Base-by-base conservation (phyloP, 1,140 invertebrate species). In the Cataglyphis hispanica region DNA sequence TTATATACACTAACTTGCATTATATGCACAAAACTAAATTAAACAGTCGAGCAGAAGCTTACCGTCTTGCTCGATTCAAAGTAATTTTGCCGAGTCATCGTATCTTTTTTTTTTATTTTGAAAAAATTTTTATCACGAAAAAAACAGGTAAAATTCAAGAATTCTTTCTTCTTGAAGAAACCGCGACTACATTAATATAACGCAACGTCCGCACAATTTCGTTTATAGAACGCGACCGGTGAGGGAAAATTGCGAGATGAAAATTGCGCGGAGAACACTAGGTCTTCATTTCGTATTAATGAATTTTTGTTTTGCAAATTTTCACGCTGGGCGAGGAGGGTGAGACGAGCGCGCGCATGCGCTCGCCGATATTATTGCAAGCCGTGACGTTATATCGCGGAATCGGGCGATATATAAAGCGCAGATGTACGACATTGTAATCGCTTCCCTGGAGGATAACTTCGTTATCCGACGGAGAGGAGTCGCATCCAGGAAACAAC, bases 71-170 rank as follows among this genome's bases (percentile, higher is more conserved):
- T 69, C 84, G 40, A 43, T 25, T 64, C 5, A 64, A 63, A 66
- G 75, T 87, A 90, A 90, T 90, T 64, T 67, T n/a, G 85, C n/a
- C 86, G 61, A 76, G 61, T 84, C 53, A 80, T 90, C 87, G 80
- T 50, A 19, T 50, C 6, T 90, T 90, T 88, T 43, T 2, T 88
- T 84, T 84, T 86, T 66, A 63, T 80, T 70, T 50, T 16, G 5
- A 19, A 40, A 40, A 46, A 50, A 50, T 19, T 19, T 50, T 19
- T 50, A 19, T 19, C 16, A 19, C 4, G 63, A 40, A 40, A 16
- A 16, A 37, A 56, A 5, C 37, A 0, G 8, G 40, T 11, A 69
- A 3, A 16, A 2, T 69, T 6, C 22, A 2, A 53, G 22, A 22
- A 37, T 78, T n/a, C 27, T 80, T 16, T 56, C n/a, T 53, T 6